phyloP scores from a whole-genome alignment of 2,888 invertebrate species.

The Perithous albicinctus region DNA sequence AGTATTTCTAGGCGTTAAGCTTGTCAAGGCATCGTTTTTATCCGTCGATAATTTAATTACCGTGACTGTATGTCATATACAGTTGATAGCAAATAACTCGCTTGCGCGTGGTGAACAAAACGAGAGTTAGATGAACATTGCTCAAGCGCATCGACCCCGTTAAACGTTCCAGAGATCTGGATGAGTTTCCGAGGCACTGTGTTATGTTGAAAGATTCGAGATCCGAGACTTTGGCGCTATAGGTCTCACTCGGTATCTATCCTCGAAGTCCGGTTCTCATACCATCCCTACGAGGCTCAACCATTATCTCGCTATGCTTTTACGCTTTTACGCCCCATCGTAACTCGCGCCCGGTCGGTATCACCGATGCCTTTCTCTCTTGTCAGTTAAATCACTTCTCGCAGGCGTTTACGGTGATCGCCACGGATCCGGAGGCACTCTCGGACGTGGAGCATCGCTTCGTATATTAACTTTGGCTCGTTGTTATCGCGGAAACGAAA shows the following conservation, averaged over 20 bases:
- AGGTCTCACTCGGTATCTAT: slow-evolving; percentile 23
- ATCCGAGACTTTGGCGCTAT: slow-evolving; percentile 5
- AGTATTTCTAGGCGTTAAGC: background rate
- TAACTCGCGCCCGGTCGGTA: slow-evolving; percentile 32
- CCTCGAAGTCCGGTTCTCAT: slow-evolving; percentile 32
- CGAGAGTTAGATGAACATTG: slow-evolving; percentile 10
- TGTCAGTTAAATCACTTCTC: slow-evolving; percentile 38
- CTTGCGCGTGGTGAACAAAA: background rate
- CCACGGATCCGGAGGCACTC: background rate
- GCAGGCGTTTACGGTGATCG: slow-evolving; percentile 34
- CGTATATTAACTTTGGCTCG: slow-evolving; percentile 42
- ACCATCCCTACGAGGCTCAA: background rate
- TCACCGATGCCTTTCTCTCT: slow-evolving; percentile 21
- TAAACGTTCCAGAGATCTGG: slow-evolving; percentile 20
- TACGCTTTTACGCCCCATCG: slow-evolving; percentile 40
- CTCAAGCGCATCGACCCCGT: background rate
- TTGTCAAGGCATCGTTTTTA: background rate
- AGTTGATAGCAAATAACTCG: slow-evolving; percentile 18
- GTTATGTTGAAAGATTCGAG: slow-evolving; percentile 27
- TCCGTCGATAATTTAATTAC: slow-evolving; percentile 31
- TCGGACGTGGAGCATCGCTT: background rate
- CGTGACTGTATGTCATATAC: background rate
- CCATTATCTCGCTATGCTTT: slow-evolving; percentile 47
- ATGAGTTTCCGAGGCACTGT: background rate
- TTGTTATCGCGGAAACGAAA: slow-evolving; percentile 33